Evolutionary conservation across 2,888 invertebrate species (phyloP), one percentile per base, ranked within the genome.

Genomic region (Xylota sylvarum): DNA sequence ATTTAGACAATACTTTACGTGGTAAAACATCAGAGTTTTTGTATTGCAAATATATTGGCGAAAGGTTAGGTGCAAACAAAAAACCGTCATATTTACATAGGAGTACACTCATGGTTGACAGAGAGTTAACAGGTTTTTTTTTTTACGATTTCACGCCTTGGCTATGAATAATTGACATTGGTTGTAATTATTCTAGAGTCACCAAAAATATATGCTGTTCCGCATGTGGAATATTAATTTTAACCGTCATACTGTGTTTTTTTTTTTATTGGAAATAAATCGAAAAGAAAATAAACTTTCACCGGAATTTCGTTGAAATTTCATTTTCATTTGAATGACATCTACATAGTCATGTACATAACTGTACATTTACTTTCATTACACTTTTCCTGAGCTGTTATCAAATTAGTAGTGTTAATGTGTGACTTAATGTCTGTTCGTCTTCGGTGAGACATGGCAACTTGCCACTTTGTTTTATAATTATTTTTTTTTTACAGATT

Each of bases 241-340:
- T 19, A 19, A 4, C 30, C 56, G 32, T 17, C 32, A 14, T 9
- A 10, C 6, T 14, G 43, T 6, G 14, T 9, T 52, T 27, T 30
- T 52, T 27, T 10, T 27, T 30, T 30, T 55, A 55, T 30, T 55
- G 12, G 7, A 55, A 55, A 55, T 30, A 50, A 65, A 52, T 37
- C 23, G 23, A 52, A 69, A 69, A 27, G 27, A 40, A 52, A 50
- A 9, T 37, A 9, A 52, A 69, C 69, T 69, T 69, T 69, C 69
- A 69, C 69, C 55, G 14, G 69, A 69, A 55, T 55, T 52, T 67
- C 23, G 37, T 65, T 65, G 30, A 67, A 79, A 72, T 70, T 64
- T 73, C 65, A 58, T 65, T 80, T 80, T 80, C 73, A 48, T 80
- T 80, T 65, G 72, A 80, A 80, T 80, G 65, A 40, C 79, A 65